Conservation (phyloP, 2,888 invertebrate species). For the Dione juno region DNA sequence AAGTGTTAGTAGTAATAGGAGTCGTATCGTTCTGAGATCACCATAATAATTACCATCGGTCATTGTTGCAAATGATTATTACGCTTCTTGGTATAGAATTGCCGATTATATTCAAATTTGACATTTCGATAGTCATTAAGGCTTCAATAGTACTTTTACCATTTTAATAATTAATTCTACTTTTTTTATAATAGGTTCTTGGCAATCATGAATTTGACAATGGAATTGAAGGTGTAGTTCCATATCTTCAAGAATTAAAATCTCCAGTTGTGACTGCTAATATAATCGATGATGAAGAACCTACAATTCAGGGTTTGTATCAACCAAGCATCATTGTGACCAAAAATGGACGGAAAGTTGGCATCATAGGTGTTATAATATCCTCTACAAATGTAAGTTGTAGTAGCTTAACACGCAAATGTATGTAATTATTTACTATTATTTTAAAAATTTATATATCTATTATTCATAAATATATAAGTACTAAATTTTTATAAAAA, state of each 20-base stretch:
- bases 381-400: conserved; percentile 67
- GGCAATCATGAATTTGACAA: conserved; percentile 96
- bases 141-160: background rate
- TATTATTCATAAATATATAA: no score
- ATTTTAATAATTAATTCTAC: background rate
- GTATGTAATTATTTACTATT: no score
- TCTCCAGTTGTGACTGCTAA: conserved; percentile 90
- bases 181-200: conserved; percentile 82
- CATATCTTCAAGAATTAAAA: conserved; percentile 86
- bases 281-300: conserved; percentile 88
- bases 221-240: conserved; percentile 87
- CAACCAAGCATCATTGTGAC: conserved; percentile 86
- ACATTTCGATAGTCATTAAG: no score
- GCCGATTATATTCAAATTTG: no score
- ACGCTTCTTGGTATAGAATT: no score
- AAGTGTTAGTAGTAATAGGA: no score
- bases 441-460: no score
- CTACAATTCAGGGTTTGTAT: conserved; percentile 86
- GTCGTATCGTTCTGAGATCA: no score
- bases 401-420: background rate
- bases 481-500: no score
- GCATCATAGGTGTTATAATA: conserved; percentile 89
- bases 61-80: no score
- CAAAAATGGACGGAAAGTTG: conserved; percentile 86
- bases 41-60: no score